Evolutionary conservation across 2,113 vertebrate species (phyloP).

Genomic region (Micromys minutus): DNA sequence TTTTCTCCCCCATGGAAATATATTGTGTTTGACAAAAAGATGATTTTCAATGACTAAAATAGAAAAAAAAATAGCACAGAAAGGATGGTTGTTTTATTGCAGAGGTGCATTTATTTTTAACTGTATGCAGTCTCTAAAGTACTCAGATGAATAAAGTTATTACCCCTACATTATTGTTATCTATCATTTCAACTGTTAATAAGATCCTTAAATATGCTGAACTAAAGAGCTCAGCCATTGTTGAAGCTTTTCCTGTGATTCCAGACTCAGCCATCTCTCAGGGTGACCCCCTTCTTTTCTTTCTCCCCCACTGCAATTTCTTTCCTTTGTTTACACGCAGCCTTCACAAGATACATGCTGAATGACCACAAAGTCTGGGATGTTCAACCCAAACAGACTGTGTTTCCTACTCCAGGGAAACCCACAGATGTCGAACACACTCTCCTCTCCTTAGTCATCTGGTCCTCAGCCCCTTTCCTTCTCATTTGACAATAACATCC

Average conservation of each 20-base stretch:
- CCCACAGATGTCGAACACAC: not conserved
- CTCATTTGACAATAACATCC: not conserved
- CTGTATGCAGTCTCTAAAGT: not conserved
- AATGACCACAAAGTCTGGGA: not conserved
- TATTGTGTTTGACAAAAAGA: slow-evolving; percentile 23
- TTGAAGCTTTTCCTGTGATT: not conserved
- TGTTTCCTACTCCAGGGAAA: not conserved
- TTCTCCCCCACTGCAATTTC: not conserved
- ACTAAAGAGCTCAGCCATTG: not conserved
- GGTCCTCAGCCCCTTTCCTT: not conserved
- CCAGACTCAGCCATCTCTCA: not conserved
- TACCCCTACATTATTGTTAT: not conserved
- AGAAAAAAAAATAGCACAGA: slow-evolving; percentile 59
- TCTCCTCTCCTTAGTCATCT: not conserved
- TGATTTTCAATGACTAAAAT: slow-evolving; percentile 35
- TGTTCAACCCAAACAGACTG: not conserved
- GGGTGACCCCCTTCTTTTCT: not conserved
- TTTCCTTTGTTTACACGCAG: not conserved
- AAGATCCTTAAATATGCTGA: not conserved
- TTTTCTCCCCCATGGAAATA: slow-evolving; percentile 32
- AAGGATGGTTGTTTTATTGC: not conserved
- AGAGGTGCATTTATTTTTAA: slow-evolving; percentile 55
- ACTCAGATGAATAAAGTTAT: slow-evolving; percentile 40
- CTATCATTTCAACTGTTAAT: not conserved
- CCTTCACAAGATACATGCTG: not conserved